Base-by-base conservation (phyloP, 1,140 invertebrate species). In the Nephila pilipes region DNA sequence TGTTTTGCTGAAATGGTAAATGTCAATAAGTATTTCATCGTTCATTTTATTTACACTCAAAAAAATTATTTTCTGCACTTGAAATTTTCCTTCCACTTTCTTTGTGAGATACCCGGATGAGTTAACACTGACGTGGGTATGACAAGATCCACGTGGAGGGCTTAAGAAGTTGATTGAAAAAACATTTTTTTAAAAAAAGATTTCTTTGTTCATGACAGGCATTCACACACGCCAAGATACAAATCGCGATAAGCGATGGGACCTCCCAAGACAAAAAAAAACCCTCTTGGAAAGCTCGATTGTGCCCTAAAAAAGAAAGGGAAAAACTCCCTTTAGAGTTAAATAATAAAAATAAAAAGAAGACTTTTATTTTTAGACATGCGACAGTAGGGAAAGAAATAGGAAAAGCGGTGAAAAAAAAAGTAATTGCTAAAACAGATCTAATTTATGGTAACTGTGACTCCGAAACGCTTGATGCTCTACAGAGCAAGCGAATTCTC, bases 211-310 rank as follows among this genome's bases (percentile, higher is more conserved):
- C 10, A 12, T 12, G 25, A 25, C 32, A 75, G 36, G 12, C 32
- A 18, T 75, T 75, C 69, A 6, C 32, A 54, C 20, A 25, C 80
- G 46, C 3, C 38, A 25, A n/a, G 38, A 54, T 54, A 81, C 80
- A 81, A 81, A 81, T 81, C 80, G 20, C 80, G 38, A 81, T 81
- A 81, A 81, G 46, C 38, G 22, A 46, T 16, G 38, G 25, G 80
- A 81, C 80, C 80, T 81, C 80, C 46, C 80, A 81, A 81, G 75
- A 80, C 75, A 80, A 81, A 36, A 75, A 18, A 75, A 36, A 75
- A 75, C 29, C 20, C 38, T 22, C 20, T 12, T n/a, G 38, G n/a
- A 55, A 81, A 81, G n/a, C 38, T n/a, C 1, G 32, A 32, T 16
- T 14, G 16, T 18, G 4, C 32, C 32, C 25, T 32, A 16, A 69